These are phyloP conservation scores for Protodeltote pygarga DNA, from an alignment of 2,888 invertebrate species.

Conservation along the genomic window DNA sequence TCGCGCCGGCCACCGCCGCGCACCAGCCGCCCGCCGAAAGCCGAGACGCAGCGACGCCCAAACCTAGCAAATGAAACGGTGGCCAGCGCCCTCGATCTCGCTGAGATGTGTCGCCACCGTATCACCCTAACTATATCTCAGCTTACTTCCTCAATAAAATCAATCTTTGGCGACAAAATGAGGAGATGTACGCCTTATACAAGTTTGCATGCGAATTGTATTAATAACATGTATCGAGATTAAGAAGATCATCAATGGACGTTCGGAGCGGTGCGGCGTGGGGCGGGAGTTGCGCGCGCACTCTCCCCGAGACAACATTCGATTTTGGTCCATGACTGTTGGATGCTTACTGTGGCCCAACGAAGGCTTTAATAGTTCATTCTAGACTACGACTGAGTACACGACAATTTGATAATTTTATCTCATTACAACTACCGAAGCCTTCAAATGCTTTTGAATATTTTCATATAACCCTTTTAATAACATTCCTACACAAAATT, in stretches of 20 bases:
- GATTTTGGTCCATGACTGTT: slow-evolving; percentile 87
- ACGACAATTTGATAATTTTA: slow-evolving; percentile 62
- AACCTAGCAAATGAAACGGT: slow-evolving; percentile 76
- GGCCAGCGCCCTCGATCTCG: slow-evolving; percentile 74
- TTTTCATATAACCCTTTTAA: background rate
- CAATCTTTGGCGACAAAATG: slow-evolving; percentile 31
- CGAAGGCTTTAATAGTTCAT: slow-evolving; percentile 84
- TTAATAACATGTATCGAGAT: slow-evolving; percentile 76
- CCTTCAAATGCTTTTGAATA: slow-evolving; percentile 8
- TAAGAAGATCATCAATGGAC: slow-evolving; percentile 85
- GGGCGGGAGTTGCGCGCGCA: slow-evolving; percentile 82
- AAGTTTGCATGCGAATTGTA: slow-evolving; percentile 62
- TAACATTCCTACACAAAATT: background rate
- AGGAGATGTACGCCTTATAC: slow-evolving; percentile 30
- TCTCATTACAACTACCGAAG: slow-evolving; percentile 30
- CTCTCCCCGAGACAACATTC: slow-evolving; percentile 82
- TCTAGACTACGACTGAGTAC: slow-evolving; percentile 71
- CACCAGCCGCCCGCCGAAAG: slow-evolving; percentile 76
- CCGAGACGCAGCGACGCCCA: slow-evolving; percentile 86
- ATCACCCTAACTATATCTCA: slow-evolving; percentile 31
- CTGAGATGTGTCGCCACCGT: slow-evolving; percentile 37
- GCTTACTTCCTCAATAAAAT: slow-evolving; percentile 34
- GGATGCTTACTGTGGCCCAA: slow-evolving; percentile 83
- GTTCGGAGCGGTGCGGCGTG: slow-evolving; percentile 76
- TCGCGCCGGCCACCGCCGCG: slow-evolving; percentile 74